phyloP scores from a whole-genome alignment of 2,888 invertebrate genomes.

The Calameuta idolon region DNA sequence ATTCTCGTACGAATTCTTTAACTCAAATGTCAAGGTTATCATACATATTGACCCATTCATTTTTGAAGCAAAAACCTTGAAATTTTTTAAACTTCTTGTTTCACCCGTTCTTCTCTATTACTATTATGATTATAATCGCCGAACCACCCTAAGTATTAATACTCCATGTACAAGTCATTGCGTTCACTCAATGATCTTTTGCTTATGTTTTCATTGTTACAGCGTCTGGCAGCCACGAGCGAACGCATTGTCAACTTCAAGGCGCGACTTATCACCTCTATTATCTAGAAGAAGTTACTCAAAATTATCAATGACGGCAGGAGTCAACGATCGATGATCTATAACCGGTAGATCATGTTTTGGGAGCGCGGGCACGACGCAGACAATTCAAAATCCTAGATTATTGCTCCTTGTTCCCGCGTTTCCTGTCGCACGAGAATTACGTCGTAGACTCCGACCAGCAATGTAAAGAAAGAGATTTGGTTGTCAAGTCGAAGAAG shows the following conservation, averaged over 20 bases:
- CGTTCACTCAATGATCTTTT: background rate
- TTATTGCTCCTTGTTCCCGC: conserved; percentile 62
- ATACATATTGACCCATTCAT: too few species aligned
- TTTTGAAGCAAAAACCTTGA: too few species aligned
- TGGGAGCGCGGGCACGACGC: conserved; percentile 58
- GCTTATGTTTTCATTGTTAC: conserved; percentile 52
- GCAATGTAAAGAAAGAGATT: conserved; percentile 7
- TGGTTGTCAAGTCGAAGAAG: conserved; percentile 1
- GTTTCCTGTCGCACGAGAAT: conserved; percentile 38
- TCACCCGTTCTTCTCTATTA: too few species aligned
- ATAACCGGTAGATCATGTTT: background rate
- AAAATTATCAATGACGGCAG: background rate
- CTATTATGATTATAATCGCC: too few species aligned
- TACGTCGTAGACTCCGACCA: conserved; percentile 7
- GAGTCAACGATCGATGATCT: conserved; percentile 1
- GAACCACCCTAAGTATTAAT: background rate
- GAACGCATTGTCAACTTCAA: conserved; percentile 94
- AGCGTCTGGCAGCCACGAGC: conserved; percentile 89
- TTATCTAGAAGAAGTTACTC: conserved; percentile 74
- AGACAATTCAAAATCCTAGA: conserved; percentile 38
- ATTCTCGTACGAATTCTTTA: too few species aligned
- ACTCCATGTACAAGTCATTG: background rate
- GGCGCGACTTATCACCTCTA: conserved; percentile 89
- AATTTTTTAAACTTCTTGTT: too few species aligned
- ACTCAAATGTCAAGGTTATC: too few species aligned